phyloP scores from a whole-genome alignment of 2,797 vertebrate genomes.

The Lithobates pipiens region DNA sequence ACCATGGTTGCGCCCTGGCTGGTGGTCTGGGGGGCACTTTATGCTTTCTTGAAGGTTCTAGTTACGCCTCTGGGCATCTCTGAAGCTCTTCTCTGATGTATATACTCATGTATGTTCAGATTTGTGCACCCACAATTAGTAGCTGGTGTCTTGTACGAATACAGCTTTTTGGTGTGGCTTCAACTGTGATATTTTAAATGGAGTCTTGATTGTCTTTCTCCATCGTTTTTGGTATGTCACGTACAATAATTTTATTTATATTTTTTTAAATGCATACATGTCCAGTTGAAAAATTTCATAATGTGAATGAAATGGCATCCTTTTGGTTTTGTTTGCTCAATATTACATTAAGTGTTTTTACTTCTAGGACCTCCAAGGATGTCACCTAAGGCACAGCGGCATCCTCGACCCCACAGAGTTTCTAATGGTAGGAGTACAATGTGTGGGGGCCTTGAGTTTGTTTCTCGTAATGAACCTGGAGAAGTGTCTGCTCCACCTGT shows the following conservation, averaged over 20 bases:
- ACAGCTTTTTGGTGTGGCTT: slow-evolving; percentile 7
- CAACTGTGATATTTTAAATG: not conserved
- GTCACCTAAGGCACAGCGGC: slow-evolving; percentile 98
- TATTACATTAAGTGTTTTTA: slow-evolving; percentile 32
- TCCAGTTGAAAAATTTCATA: too few species aligned
- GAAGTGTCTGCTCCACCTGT: slow-evolving; percentile 85
- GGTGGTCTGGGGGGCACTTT: too few species aligned
- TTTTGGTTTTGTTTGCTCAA: slow-evolving; percentile 34
- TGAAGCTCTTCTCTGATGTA: not conserved
- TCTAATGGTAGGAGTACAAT: slow-evolving; percentile 88
- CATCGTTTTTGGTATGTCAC: not conserved
- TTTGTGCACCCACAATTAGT: not conserved
- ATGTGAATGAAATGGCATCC: not conserved
- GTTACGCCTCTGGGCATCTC: too few species aligned
- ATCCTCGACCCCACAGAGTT: slow-evolving; percentile 92
- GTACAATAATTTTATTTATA: not conserved
- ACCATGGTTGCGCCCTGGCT: too few species aligned
- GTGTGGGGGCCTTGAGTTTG: slow-evolving; percentile 88
- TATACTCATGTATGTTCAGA: not conserved
- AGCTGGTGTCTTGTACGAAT: not conserved
- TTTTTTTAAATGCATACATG: not conserved
- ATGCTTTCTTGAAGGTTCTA: too few species aligned
- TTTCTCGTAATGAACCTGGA: slow-evolving; percentile 87
- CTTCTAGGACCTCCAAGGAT: slow-evolving; percentile 93
- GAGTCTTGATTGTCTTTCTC: not conserved